Percentiles rank a stretch among this genome's conserved stretches.
Evolutionary conservation across 2,797 vertebrate genomes (phyloP).

Genomic region (Oceanodroma leucorhoa): DNA sequence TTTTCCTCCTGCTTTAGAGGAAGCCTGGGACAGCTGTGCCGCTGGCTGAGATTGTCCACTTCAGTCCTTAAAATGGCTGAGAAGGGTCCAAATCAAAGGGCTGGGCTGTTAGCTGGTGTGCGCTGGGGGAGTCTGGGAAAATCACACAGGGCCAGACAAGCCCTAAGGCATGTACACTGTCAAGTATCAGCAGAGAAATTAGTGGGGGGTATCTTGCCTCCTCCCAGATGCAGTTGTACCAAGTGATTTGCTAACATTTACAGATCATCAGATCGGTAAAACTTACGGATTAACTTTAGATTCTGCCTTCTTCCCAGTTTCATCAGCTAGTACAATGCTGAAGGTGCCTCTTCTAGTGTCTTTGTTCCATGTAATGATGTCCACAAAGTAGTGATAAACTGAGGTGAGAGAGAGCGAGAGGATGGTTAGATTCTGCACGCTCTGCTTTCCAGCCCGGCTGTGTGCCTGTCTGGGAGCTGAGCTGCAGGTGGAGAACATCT

Average conservation of each 20-base stretch:
- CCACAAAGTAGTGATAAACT: slow-evolving; percentile 81
- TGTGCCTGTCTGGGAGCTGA: neutral
- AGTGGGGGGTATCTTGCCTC: neutral
- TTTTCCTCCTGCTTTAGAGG: neutral
- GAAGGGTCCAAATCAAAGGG: neutral
- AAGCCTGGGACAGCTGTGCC: neutral
- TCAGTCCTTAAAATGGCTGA: neutral
- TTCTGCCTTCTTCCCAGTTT: slow-evolving; percentile 62
- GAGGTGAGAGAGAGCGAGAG: neutral
- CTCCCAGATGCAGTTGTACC: neutral
- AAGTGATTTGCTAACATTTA: neutral
- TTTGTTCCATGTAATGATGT: slow-evolving; percentile 75
- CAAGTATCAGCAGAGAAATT: neutral
- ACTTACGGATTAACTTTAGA: slow-evolving; percentile 77
- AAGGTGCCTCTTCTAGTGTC: slow-evolving; percentile 71
- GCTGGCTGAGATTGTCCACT: neutral
- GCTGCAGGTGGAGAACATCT: neutral
- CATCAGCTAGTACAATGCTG: slow-evolving; percentile 66
- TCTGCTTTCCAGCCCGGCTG: neutral
- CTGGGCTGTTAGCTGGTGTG: neutral
- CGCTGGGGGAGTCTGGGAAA: neutral
- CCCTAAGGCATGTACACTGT: neutral
- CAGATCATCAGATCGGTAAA: neutral
- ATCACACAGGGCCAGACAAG: neutral
- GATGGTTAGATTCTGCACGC: neutral